Conservation (phyloP, 2,113 vertebrate genomes). For the Mus pahari region DNA sequence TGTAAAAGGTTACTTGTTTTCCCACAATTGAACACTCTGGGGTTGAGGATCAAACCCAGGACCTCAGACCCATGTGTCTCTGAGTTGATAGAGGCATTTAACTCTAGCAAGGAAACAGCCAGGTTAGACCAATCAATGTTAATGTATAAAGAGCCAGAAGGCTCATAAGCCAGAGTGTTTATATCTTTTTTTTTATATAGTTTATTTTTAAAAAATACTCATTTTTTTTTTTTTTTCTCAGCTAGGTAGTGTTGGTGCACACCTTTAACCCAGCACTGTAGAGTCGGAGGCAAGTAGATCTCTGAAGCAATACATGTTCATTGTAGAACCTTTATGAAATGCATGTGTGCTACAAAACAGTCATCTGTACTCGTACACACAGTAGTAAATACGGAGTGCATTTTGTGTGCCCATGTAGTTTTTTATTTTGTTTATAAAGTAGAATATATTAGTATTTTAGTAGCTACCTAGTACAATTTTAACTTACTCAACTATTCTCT, state of each 20-base stretch:
- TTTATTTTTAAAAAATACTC: not conserved
- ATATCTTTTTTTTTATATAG: not conserved
- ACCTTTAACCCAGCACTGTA: too few species aligned
- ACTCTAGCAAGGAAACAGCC: not conserved
- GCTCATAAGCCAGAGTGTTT: not conserved
- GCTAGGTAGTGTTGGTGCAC: too few species aligned
- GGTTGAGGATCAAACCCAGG: not conserved
- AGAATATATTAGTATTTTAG: not conserved
- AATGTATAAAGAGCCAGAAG: not conserved
- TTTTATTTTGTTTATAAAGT: slow-evolving; percentile 32
- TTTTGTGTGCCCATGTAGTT: not conserved
- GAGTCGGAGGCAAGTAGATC: not conserved
- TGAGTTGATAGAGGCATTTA: not conserved
- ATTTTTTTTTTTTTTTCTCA: not conserved
- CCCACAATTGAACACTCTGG: not conserved
- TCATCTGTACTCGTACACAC: not conserved
- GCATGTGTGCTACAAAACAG: not conserved
- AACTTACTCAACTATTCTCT: not conserved
- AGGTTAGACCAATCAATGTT: not conserved
- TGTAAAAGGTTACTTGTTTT: not conserved
- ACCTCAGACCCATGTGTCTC: not conserved
- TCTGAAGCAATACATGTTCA: not conserved
- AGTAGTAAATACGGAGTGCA: not conserved
- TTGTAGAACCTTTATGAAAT: slow-evolving; percentile 20
- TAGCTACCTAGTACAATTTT: not conserved